phyloP scores from a whole-genome alignment of 2,888 invertebrate species.

The Colostygia pectinataria region DNA sequence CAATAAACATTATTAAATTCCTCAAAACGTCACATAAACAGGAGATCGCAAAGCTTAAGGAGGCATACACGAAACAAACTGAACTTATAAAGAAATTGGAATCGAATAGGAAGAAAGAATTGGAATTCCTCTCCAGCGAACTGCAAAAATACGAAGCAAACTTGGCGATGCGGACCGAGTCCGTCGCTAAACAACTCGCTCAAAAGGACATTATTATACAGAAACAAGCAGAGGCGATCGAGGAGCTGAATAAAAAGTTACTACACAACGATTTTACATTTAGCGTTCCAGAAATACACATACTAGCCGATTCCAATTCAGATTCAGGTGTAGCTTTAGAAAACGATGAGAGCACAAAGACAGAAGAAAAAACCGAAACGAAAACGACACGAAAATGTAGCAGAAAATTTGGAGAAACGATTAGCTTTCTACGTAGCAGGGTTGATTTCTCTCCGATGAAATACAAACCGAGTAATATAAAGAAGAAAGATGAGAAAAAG shows the following conservation, averaged over 20 bases:
- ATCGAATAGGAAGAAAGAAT: conserved; percentile 69
- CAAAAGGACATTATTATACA: conserved; percentile 71
- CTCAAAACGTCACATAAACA: conserved; percentile 73
- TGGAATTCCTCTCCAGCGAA: conserved; percentile 73
- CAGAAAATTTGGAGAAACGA: conserved; percentile 72
- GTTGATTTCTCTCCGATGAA: conserved; percentile 79
- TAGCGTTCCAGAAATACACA: conserved; percentile 62
- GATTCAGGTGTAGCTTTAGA: conserved; percentile 76
- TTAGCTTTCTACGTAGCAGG: conserved; percentile 67
- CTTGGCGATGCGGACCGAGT: conserved; percentile 66
- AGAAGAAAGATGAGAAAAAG: conserved; percentile 72
- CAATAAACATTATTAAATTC: conserved; percentile 75
- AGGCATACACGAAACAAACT: conserved; percentile 64
- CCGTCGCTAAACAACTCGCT: conserved; percentile 66
- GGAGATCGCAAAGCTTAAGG: conserved; percentile 68
- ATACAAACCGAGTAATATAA: conserved; percentile 66
- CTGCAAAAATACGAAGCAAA: conserved; percentile 75
- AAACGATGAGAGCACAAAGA: conserved; percentile 61
- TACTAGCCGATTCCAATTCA: conserved; percentile 72
- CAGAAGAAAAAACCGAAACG: conserved; percentile 55
- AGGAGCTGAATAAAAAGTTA: conserved; percentile 63
- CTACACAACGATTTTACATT: conserved; percentile 45
- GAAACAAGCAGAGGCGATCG: conserved; percentile 63
- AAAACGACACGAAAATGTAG: conserved; percentile 71
- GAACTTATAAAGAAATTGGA: conserved; percentile 72